Evolutionary conservation across 2,797 vertebrate species (phyloP).

Genomic region (Ptychobarbus kaznakovi): DNA sequence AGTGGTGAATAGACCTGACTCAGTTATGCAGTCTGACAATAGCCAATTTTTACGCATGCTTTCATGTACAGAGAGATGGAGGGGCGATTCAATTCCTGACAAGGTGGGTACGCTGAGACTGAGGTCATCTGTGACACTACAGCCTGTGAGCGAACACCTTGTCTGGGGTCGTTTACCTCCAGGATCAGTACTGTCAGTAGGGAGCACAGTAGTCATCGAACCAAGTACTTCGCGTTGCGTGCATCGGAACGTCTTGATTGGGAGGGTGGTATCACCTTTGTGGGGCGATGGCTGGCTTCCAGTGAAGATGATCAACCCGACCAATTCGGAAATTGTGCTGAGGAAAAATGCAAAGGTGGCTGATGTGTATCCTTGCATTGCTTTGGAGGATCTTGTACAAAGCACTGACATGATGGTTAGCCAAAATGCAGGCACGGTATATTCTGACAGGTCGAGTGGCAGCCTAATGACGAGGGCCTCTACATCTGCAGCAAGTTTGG

Average conservation of each 20-base stretch:
- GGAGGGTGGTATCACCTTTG: background rate
- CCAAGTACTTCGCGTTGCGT: background rate
- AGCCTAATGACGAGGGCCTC: background rate
- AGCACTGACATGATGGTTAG: background rate
- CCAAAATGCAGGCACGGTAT: background rate
- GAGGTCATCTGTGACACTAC: background rate
- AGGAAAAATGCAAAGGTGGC: constrained; percentile 36
- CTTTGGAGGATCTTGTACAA: background rate
- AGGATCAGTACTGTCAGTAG: background rate
- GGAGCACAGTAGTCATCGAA: background rate
- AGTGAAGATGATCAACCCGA: constrained; percentile 31
- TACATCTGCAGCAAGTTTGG: no score
- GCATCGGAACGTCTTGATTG: no score
- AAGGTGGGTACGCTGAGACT: background rate
- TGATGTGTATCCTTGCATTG: constrained; percentile 21
- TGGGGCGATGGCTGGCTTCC: constrained; percentile 1
- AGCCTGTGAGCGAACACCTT: background rate
- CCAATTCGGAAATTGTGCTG: background rate
- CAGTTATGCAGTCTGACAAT: background rate
- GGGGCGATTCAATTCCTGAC: no score
- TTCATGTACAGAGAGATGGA: no score
- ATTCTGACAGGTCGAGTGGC: background rate
- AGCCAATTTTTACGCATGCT: background rate
- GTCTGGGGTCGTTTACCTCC: background rate
- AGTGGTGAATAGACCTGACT: background rate